These are phyloP conservation scores for Holothuria scabra DNA, from an alignment of 53 echinoderm and acorn worm genomes.

Conservation along the genomic window DNA sequence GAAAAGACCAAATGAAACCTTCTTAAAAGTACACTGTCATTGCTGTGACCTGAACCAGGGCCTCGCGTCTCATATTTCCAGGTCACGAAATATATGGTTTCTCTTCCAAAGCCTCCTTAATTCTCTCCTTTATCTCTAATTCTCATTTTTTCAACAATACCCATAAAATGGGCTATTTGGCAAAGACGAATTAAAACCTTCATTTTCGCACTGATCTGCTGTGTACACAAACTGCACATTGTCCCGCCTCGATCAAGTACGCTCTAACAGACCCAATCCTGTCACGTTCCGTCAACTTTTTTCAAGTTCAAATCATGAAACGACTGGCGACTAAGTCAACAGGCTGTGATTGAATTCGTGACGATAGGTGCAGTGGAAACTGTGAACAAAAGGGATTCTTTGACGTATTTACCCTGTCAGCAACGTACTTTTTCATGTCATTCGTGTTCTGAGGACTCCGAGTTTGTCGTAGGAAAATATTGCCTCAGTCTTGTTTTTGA, in stretches of 20 bases:
- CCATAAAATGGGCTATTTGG: slow-evolving; percentile 42
- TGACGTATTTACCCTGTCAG: slow-evolving; percentile 21
- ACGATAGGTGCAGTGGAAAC: slow-evolving; percentile 8
- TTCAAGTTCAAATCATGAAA: slow-evolving; percentile 2
- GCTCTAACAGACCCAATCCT: slow-evolving; percentile 25
- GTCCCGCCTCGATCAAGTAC: not conserved
- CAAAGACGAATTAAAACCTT: slow-evolving; percentile 35
- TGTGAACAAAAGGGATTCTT: slow-evolving; percentile 37
- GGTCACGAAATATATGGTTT: slow-evolving; percentile 43
- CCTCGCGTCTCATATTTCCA: slow-evolving; percentile 17
- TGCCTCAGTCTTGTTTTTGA: too few species aligned
- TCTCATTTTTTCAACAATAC: slow-evolving; percentile 38
- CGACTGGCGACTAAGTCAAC: slow-evolving; percentile 43
- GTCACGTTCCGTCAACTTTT: slow-evolving; percentile 41
- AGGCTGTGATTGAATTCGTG: slow-evolving; percentile 39
- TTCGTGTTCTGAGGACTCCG: too few species aligned
- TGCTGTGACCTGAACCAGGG: not conserved
- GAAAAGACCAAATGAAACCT: slow-evolving; percentile 29
- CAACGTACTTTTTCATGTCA: slow-evolving; percentile 32
- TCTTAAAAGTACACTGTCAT: slow-evolving; percentile 34
- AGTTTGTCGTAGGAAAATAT: too few species aligned
- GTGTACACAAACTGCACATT: slow-evolving; percentile 40
- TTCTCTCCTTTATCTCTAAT: slow-evolving; percentile 1
- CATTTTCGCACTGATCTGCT: slow-evolving; percentile 42
- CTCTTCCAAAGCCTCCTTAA: slow-evolving; percentile 34